Evolutionary conservation across 1,140 invertebrate species (phyloP).

Genomic region (Anoplolepis gracilipes): DNA sequence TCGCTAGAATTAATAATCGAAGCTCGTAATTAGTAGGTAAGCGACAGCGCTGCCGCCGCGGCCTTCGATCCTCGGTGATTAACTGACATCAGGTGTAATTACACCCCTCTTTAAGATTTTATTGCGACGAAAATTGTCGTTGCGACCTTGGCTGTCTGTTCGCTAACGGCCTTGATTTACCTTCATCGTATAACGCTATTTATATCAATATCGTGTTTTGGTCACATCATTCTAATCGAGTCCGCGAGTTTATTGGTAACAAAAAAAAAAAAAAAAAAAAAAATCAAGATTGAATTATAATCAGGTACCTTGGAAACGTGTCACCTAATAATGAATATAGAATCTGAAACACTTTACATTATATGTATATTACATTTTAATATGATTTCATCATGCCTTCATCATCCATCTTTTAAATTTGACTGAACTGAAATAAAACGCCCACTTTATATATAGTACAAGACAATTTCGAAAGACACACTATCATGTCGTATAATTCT

Average conservation of each 20-base stretch:
- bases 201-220: neutral
- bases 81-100: conserved; percentile 80
- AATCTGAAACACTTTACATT: neutral
- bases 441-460: neutral
- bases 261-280: neutral
- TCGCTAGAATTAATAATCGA: conserved; percentile 82
- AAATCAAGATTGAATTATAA: neutral
- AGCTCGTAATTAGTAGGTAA: conserved; percentile 82
- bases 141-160: conserved; percentile 60
- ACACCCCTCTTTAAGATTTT: conserved; percentile 71
- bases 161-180: neutral
- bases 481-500: neutral
- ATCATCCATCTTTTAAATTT: neutral
- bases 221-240: conserved; percentile 34
- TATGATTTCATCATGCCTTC: neutral
- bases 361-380: neutral
- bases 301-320: too few relatives aligned
- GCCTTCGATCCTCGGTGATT: conserved; percentile 79
- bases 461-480: conserved; percentile 5
- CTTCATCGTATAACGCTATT: conserved; percentile 15
- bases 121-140: conserved; percentile 73
- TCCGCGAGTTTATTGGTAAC: neutral
- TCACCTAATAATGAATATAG: neutral
- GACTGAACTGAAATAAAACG: neutral
- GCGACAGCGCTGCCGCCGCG: conserved; percentile 63